Evolutionary conservation across 2,888 invertebrate genomes (phyloP), one percentile per base, ranked within the genome.

Genomic region (Pyrocoelia pectoralis): DNA sequence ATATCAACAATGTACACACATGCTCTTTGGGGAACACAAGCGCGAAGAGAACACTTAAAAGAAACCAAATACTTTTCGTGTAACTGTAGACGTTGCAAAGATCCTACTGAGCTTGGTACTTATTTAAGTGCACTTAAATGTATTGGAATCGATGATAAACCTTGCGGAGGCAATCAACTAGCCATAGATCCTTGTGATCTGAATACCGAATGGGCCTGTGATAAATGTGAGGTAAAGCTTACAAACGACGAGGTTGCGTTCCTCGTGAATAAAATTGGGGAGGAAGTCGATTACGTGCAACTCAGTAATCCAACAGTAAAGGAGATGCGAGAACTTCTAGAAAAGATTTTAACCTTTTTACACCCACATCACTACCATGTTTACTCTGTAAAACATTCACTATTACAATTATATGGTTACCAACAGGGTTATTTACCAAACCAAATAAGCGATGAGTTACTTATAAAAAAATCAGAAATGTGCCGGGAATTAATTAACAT

Each of bases 1-100:
- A 84, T 95, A 28, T 87, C 88, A 6, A 94, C 94, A 1, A 93
- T 91, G 86, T 95, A 95, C 73, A 93, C 94, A 3, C 94, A 95
- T 75, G 92, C 93, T 8, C 80, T 95, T 63, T 95, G 95, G 95
- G 91, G 93, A 1, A 94, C 94, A 0, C 89, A 90, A 77, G 88
- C 90, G 33, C 85, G 95, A 68, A 85, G 91, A 64, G 90, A 92
- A 69, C 94, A 94, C 81, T 82, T 94, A 15, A 83, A 84, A 69
- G 87, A 90, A 63, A 91, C 92, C 0, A 94, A 94, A 80, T 93
- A 92, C 76, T 94, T 94, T 70, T 79, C 84, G 0, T 94, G 94
- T 68, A 82, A 82, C 70, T 94, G 94, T 77, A 77, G 82, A 55
- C 86, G 94, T 68, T 94, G 94, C 72, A 79, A 83, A 38, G 94